Evolutionary conservation across 2,888 invertebrate species (phyloP), one percentile per base, ranked within the genome.

Genomic region (Halictus quadricinctus): DNA sequence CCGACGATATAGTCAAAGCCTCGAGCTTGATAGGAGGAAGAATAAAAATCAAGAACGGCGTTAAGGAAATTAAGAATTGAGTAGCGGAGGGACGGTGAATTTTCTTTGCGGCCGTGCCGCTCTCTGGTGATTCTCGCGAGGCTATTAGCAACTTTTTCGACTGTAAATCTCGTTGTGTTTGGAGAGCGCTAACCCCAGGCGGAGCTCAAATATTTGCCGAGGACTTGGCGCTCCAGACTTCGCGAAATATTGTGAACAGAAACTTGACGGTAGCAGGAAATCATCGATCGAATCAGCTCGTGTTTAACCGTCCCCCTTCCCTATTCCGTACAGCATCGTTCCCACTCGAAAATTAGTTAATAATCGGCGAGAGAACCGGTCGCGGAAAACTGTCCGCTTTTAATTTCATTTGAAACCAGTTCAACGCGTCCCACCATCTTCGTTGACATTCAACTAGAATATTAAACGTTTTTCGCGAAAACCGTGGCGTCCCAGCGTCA

Each of bases 161-260:
- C 66, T 50, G 76, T n/a, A 76, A 76, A 76, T 76, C 36, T 76
- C 48, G 43, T 60, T 69, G 60, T 69, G 76, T 76, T 76, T 76
- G 76, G 36, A 15, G 46, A 76, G 66, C 46, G 76, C 69, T 69
- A 76, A 76, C 66, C 76, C 29, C 29, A n/a, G 69, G 21, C 18
- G 69, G 41, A 70, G 50, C 25, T 50, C 77, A 70, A 77, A 77
- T 54, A 77, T 69, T 77, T 77, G 77, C 77, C 25, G 41, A 75
- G 54, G 54, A 75, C 74, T 75, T 70, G 77, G 48, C 50, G 77
- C 50, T 25, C 41, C 41, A 70, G 69, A n/a, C 50, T 70, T 13
- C n/a, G 46, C 50, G 64, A n/a, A 69, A 69, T 69, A 77, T 69
- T 69, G 60, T 48, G 69, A 77, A 50, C 50, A 29, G 66, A 8